Percentiles rank a stretch among this genome's conserved stretches.
Conservation (phyloP, 1,140 invertebrate species). For the Aricia agestis region DNA sequence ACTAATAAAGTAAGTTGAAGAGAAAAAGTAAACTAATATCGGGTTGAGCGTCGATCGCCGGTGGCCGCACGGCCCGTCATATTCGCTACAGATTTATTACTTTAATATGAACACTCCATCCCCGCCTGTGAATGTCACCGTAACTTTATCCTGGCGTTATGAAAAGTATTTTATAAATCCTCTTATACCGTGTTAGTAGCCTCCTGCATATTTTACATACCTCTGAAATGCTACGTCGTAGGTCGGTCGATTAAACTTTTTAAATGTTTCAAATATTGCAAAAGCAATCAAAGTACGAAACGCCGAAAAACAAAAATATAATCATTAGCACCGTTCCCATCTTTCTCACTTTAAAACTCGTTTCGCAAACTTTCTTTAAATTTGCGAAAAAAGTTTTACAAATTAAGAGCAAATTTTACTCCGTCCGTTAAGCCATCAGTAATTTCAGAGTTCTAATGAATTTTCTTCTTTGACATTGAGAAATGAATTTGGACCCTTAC, state of each 20-base stretch:
- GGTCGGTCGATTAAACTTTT: neutral
- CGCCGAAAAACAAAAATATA: conserved; percentile 56
- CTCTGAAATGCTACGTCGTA: neutral
- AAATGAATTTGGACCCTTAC: conserved; percentile 70
- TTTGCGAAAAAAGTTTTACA: conserved; percentile 71
- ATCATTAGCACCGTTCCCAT: conserved; percentile 65
- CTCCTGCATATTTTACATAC: neutral
- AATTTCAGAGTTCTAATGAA: conserved; percentile 76
- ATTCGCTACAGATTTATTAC: conserved; percentile 67
- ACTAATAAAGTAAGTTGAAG: conserved; percentile 74
- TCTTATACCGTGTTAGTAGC: conserved; percentile 28
- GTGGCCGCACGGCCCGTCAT: conserved; percentile 47
- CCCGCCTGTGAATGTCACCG: conserved; percentile 54
- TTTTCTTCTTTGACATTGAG: conserved; percentile 74
- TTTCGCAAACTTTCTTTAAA: conserved; percentile 68
- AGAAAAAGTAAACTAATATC: conserved; percentile 76
- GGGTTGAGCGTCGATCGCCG: conserved; percentile 48
- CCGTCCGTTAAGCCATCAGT: conserved; percentile 74
- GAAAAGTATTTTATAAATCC: conserved; percentile 38
- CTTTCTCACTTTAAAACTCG: conserved; percentile 70
- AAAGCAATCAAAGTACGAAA: conserved; percentile 27
- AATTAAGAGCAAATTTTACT: conserved; percentile 75
- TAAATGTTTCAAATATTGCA: conserved; percentile 5
- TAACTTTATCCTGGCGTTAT: conserved; percentile 47
- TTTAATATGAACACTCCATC: conserved; percentile 67